These are phyloP conservation scores for Ianthella basta DNA, from an alignment of 37 sponge, comb jelly and placozoan genomes.

Conservation along the genomic window DNA sequence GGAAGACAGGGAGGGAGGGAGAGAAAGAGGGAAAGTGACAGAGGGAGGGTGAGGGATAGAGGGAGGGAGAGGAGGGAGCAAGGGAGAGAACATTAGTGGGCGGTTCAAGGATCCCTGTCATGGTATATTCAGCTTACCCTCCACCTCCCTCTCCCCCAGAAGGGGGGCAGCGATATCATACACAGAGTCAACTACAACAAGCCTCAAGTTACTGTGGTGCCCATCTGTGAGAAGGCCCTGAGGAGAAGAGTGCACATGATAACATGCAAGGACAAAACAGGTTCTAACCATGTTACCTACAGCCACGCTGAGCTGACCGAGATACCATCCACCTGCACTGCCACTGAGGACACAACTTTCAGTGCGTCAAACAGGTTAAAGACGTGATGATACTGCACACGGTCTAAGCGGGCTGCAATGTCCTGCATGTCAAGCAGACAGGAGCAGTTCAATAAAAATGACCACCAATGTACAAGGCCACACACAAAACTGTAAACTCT, in stretches of 20 bases:
- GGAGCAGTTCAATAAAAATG: no score
- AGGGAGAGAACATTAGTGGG: no score
- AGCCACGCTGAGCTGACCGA: no score
- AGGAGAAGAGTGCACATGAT: no score
- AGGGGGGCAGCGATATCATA: background rate
- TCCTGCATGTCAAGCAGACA: background rate
- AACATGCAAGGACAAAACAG: no score
- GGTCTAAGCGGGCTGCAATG: background rate
- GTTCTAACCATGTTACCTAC: no score
- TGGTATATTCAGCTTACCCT: background rate
- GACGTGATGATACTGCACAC: background rate
- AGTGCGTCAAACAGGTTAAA: constrained; percentile 19
- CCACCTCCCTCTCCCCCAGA: background rate
- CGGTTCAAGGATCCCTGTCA: no score
- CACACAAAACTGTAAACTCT: no score
- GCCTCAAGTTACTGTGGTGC: background rate
- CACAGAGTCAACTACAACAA: constrained; percentile 18
- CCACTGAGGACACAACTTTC: background rate
- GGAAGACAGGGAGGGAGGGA: background rate
- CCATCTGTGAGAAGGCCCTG: no score
- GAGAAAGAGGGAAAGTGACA: background rate
- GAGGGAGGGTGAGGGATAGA: background rate
- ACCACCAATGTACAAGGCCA: no score
- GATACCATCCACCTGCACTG: background rate
- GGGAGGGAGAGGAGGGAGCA: no score